phyloP scores from a whole-genome alignment of 2,888 invertebrate genomes.

The Labia minor region DNA sequence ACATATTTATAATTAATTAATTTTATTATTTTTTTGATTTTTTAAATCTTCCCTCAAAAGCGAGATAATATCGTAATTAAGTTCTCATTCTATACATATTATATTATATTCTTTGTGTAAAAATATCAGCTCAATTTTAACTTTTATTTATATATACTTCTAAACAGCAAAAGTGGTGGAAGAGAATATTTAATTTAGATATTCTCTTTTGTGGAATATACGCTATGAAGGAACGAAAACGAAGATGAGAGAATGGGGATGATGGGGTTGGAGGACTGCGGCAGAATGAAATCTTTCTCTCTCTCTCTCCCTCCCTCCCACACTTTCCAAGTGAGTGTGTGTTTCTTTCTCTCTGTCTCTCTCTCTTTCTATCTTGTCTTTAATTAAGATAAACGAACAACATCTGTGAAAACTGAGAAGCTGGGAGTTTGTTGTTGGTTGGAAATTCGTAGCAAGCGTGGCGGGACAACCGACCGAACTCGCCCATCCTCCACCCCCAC shows the following conservation, averaged over 20 bases:
- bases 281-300: neutral
- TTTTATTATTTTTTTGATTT: no score
- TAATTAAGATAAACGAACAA: conserved; percentile 13
- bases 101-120: no score
- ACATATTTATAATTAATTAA: no score
- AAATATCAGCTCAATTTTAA: neutral
- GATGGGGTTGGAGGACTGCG: neutral
- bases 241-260: neutral
- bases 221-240: neutral
- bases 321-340: no score
- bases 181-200: neutral
- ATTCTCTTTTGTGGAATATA: conserved; percentile 7
- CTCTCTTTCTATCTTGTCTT: neutral
- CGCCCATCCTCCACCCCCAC: no score
- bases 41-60: no score
- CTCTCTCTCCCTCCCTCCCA: neutral
- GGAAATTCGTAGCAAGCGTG: no score
- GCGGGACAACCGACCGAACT: no score
- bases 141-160: neutral
- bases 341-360: neutral
- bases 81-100: no score
- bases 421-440: neutral
- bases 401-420: conserved; percentile 13
- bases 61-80: no score
- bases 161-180: neutral